These are phyloP conservation scores for Kryptopterus vitreolus DNA, from an alignment of 2,797 vertebrate species.

Conservation along the genomic window DNA sequence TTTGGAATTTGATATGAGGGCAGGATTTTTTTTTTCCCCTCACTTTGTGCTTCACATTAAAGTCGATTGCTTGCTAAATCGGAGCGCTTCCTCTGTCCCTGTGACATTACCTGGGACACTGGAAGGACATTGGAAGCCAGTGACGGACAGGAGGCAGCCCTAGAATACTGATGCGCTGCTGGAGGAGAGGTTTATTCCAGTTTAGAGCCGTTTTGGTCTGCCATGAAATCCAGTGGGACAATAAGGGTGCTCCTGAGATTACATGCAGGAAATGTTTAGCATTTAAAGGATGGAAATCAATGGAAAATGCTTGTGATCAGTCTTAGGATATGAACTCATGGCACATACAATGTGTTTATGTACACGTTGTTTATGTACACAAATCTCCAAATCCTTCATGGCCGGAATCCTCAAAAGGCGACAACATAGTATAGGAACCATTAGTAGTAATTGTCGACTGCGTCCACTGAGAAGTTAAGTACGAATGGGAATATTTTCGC, in stretches of 20 bases:
- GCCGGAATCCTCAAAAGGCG: not conserved
- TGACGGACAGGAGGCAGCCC: conserved; percentile 3
- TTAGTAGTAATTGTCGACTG: not conserved
- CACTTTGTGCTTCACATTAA: conserved; percentile 51
- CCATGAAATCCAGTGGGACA: conserved; percentile 35
- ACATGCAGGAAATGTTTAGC: not conserved
- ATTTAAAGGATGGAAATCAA: not conserved
- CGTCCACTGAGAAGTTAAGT: not conserved
- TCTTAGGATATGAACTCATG: not conserved
- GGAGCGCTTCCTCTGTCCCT: conserved; percentile 25
- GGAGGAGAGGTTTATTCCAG: not conserved
- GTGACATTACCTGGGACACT: conserved; percentile 22
- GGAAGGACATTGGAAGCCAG: conserved; percentile 22
- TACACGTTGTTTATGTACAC: not conserved
- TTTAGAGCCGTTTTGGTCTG: conserved; percentile 38
- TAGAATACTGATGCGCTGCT: conserved; percentile 37
- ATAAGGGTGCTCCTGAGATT: not conserved
- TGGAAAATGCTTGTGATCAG: not conserved
- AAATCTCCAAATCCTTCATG: not conserved
- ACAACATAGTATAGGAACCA: not conserved
- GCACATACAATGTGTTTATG: not conserved
- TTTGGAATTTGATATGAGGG: conserved; percentile 60
- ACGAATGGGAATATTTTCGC: not conserved
- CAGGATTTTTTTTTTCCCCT: conserved; percentile 25
- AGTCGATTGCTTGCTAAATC: conserved; percentile 57